These are phyloP conservation scores for Eupithecia dodoneata DNA, from an alignment of 2,888 invertebrate species.

Conservation along the genomic window DNA sequence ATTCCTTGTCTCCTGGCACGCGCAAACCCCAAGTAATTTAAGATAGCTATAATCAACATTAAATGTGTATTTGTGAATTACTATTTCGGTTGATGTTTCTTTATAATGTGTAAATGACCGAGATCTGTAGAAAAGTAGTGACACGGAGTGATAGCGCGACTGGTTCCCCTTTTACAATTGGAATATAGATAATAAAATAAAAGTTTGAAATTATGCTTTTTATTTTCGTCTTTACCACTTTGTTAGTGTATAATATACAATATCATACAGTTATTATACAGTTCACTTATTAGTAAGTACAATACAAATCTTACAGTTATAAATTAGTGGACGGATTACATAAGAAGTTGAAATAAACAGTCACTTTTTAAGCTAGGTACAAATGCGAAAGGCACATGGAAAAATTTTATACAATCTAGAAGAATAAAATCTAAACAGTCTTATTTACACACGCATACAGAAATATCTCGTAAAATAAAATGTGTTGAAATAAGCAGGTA, in stretches of 20 bases:
- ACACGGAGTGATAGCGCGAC: conserved; percentile 80
- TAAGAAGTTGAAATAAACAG: conserved; percentile 19
- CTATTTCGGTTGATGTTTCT: conserved; percentile 81
- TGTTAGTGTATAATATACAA: conserved; percentile 61
- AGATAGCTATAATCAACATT: conserved; percentile 80
- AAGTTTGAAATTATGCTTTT: conserved; percentile 74
- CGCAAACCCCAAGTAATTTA: conserved; percentile 67
- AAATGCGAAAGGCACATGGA: conserved; percentile 11
- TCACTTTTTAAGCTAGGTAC: conserved; percentile 10
- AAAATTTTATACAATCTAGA: conserved; percentile 7
- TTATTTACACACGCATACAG: conserved; percentile 20
- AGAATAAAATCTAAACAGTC: conserved; percentile 18
- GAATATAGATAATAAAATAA: conserved; percentile 82
- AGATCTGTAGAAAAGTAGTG: conserved; percentile 79
- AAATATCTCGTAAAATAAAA: neutral
- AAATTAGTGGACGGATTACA: conserved; percentile 49
- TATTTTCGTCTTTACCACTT: conserved; percentile 54
- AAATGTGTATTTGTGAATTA: conserved; percentile 84
- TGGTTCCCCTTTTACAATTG: conserved; percentile 83
- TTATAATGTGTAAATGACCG: conserved; percentile 81
- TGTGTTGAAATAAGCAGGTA: neutral
- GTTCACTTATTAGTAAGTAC: conserved; percentile 44
- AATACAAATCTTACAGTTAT: conserved; percentile 19
- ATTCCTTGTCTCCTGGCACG: conserved; percentile 57
- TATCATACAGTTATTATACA: conserved; percentile 63